These are phyloP conservation scores for Mesorhabditis spiculigera DNA, from an alignment of 2,888 invertebrate species.

Conservation along the genomic window DNA sequence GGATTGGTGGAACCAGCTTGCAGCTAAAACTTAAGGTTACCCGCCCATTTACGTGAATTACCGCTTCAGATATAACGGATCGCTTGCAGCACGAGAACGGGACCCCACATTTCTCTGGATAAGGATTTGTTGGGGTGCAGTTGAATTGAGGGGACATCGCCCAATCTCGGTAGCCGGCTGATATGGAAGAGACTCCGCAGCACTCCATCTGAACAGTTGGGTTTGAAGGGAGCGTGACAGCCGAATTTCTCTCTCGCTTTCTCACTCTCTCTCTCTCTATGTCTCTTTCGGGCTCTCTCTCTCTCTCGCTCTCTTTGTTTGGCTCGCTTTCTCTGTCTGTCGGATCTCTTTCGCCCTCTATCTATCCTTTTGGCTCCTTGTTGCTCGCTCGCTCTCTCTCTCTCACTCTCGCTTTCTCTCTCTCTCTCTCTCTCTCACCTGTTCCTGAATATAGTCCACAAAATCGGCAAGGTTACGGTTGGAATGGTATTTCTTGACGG, in stretches of 20 bases:
- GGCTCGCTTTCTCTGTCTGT: background rate
- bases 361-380: too few species aligned
- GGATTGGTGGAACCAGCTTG: conserved; percentile 50
- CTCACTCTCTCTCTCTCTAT: too few species aligned
- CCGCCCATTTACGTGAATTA: conserved; percentile 15
- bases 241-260: background rate
- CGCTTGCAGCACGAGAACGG: conserved; percentile 61
- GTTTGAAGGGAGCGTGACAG: background rate
- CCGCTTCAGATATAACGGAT: conserved; percentile 48
- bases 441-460: conserved; percentile 55
- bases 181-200: conserved; percentile 59
- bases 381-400: too few species aligned
- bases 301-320: background rate
- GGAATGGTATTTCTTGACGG: conserved; percentile 52
- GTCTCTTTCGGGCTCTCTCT: too few species aligned
- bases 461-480: conserved; percentile 57
- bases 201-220: conserved; percentile 59
- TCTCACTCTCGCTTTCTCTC: too few species aligned
- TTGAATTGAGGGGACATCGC: conserved; percentile 62
- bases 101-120: conserved; percentile 25
- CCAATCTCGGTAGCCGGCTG: conserved; percentile 60
- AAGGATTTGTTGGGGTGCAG: conserved; percentile 55
- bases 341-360: too few species aligned
- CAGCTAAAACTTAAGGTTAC: conserved; percentile 8
- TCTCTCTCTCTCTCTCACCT: conserved; percentile 34